phyloP scores from a whole-genome alignment of 2,797 vertebrate species.

The Anas capensis region DNA sequence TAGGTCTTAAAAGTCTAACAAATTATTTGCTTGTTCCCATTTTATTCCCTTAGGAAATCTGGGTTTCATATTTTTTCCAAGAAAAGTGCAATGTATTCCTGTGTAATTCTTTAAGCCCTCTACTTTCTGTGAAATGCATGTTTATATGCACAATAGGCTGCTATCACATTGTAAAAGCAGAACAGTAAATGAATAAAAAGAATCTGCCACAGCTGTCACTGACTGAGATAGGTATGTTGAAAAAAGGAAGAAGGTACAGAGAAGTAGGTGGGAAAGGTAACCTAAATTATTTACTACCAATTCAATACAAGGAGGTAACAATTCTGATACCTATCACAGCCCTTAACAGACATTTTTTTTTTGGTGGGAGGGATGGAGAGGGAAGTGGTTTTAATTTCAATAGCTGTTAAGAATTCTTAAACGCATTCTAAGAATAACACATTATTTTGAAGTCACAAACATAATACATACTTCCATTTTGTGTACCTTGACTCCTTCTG shows the following conservation, averaged over 20 bases:
- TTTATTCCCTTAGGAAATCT: neutral
- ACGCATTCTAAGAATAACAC: neutral
- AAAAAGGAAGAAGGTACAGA: slow-evolving; percentile 26
- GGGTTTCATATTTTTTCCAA: neutral
- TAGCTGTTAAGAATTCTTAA: neutral
- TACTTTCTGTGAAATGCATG: neutral
- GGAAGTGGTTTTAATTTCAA: neutral
- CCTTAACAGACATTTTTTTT: neutral
- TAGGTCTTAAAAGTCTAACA: neutral
- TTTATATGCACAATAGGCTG: neutral
- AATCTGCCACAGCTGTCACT: slow-evolving; percentile 3
- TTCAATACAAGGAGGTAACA: neutral
- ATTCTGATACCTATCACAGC: neutral
- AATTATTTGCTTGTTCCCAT: neutral
- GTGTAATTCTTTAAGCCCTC: neutral
- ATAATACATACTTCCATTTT: neutral
- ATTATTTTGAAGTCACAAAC: neutral
- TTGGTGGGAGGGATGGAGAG: neutral
- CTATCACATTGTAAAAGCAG: slow-evolving; percentile 13
- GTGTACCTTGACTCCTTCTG: neutral
- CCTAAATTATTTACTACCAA: neutral
- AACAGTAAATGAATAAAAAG: slow-evolving; percentile 52
- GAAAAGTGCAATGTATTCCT: neutral
- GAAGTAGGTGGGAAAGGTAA: neutral
- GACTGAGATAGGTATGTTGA: slow-evolving; percentile 31